Conservation (phyloP, 2,888 invertebrate species). For the Caradrina clavipalpis region DNA sequence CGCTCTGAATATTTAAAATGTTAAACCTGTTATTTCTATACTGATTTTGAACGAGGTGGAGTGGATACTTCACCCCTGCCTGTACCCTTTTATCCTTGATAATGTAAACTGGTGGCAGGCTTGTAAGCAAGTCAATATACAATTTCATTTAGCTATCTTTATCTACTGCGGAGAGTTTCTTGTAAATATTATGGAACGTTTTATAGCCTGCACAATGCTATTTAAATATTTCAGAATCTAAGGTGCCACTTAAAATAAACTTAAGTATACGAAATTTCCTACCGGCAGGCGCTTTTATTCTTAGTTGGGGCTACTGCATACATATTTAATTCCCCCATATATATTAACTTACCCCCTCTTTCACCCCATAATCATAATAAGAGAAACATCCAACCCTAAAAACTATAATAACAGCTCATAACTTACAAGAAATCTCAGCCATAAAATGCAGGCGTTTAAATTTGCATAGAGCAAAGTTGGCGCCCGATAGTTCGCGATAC, state of each 20-base stretch:
- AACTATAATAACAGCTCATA: constrained; percentile 66
- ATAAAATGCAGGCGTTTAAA: constrained; percentile 81
- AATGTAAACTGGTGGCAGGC: background rate
- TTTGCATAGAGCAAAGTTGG: constrained; percentile 78
- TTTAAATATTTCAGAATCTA: background rate
- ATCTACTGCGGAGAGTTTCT: background rate
- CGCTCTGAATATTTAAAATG: constrained; percentile 60
- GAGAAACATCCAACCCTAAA: constrained; percentile 60
- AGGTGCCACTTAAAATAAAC: background rate
- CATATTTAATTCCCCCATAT: constrained; percentile 45
- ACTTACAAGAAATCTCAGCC: constrained; percentile 67
- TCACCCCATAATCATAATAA: constrained; percentile 56
- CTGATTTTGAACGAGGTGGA: constrained; percentile 35
- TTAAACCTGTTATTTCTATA: constrained; percentile 41
- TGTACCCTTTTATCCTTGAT: constrained; percentile 9
- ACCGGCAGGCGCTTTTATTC: background rate
- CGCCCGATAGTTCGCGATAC: constrained; percentile 69
- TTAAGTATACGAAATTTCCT: background rate
- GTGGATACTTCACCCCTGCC: background rate
- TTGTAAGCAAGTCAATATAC: constrained; percentile 4
- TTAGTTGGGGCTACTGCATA: constrained; percentile 16
- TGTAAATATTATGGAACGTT: background rate
- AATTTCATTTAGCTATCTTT: background rate
- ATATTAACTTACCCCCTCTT: constrained; percentile 32
- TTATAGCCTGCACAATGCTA: background rate